A percentile compares a stretch with the other conserved stretches of the same genome.
Evolutionary conservation across 2,797 vertebrate species (phyloP).

Genomic region (Lithobates sylvaticus): DNA sequence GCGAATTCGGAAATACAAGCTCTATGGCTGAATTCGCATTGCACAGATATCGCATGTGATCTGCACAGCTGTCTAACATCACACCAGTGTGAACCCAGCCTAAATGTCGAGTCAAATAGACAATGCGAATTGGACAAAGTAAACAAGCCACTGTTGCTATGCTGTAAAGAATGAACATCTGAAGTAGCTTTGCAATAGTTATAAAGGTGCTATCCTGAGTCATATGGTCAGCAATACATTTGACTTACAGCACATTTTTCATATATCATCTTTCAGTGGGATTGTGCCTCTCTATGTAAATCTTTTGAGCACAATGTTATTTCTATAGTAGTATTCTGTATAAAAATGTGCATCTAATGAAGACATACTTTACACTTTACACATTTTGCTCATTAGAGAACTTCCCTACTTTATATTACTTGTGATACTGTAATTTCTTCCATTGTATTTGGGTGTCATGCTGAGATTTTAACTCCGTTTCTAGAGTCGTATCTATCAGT

Average conservation of each 20-base stretch:
- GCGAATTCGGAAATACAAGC: too few relatives aligned
- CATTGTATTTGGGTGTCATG: slow-evolving; percentile 13
- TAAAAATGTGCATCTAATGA: neutral
- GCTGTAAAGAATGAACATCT: too few relatives aligned
- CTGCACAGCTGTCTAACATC: too few relatives aligned
- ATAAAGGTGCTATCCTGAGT: too few relatives aligned
- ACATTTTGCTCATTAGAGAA: neutral
- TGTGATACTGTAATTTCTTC: neutral
- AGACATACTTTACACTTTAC: neutral
- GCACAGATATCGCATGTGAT: too few relatives aligned
- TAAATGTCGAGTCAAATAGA: too few relatives aligned
- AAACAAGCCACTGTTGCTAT: too few relatives aligned
- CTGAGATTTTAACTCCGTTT: slow-evolving; percentile 38
- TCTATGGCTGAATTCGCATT: too few relatives aligned
- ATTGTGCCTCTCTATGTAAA: neutral
- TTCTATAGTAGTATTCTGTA: neutral
- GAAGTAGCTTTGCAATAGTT: too few relatives aligned
- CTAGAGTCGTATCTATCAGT: slow-evolving; percentile 14
- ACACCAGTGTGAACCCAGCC: too few relatives aligned
- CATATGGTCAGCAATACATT: too few relatives aligned
- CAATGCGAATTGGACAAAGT: too few relatives aligned
- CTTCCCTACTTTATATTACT: neutral
- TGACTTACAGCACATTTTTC: neutral
- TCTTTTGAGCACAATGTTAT: neutral
- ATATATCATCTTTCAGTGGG: neutral